A percentile compares a stretch with the other conserved stretches of the same genome.
These are phyloP conservation scores for Hafferia zeledoni DNA, from an alignment of 2,797 vertebrate species.

Conservation along the genomic window DNA sequence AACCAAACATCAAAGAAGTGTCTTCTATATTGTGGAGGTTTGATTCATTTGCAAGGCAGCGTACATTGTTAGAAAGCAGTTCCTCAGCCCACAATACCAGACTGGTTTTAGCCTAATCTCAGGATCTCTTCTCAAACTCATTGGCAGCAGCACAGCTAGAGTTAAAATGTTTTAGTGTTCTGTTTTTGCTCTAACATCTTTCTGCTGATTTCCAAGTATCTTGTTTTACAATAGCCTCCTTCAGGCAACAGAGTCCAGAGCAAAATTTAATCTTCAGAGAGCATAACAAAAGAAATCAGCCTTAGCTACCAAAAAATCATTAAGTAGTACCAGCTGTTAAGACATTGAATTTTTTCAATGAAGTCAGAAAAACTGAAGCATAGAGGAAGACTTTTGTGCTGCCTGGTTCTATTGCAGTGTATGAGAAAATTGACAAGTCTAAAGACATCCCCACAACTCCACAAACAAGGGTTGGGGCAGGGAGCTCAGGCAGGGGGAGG, in stretches of 20 bases:
- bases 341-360: slow-evolving; percentile 9
- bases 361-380: slow-evolving; percentile 23
- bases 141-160: not conserved
- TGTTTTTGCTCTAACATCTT: slow-evolving; percentile 22
- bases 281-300: slow-evolving; percentile 49
- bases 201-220: slow-evolving; percentile 43
- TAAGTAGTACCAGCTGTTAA: slow-evolving; percentile 57
- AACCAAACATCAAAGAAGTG: not conserved
- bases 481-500: not conserved
- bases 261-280: slow-evolving; percentile 52
- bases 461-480: not conserved
- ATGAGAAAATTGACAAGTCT: not conserved
- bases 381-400: not conserved
- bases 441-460: not conserved
- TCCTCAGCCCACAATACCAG: not conserved
- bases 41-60: not conserved
- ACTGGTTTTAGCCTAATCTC: not conserved
- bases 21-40: not conserved
- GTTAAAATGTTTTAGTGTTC: slow-evolving; percentile 25
- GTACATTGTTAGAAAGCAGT: not conserved
- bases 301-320: slow-evolving; percentile 48
- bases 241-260: slow-evolving; percentile 23
- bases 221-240: slow-evolving; percentile 57
- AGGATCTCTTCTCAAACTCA: not conserved
- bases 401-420: not conserved